Evolutionary conservation across 2,797 vertebrate genomes (phyloP).

Genomic region (Propithecus perrieri): DNA sequence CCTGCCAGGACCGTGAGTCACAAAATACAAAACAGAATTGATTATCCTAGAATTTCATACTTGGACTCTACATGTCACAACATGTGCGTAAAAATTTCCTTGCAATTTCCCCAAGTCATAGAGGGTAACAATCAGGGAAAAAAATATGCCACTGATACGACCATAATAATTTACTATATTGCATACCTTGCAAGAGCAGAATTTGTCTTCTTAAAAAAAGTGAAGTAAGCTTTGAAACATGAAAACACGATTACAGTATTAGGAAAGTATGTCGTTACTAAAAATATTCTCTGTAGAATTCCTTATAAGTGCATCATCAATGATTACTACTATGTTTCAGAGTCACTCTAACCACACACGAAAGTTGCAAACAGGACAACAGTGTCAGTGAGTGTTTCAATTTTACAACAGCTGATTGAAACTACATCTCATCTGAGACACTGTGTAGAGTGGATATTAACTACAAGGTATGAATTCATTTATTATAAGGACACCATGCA

Average conservation of each 20-base stretch:
- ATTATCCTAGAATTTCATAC: conserved; percentile 43
- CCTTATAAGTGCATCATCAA: conserved; percentile 60
- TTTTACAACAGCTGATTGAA: conserved; percentile 41
- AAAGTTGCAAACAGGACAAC: conserved; percentile 58
- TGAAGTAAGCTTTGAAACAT: conserved; percentile 4
- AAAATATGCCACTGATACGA: background rate
- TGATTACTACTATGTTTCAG: conserved; percentile 13
- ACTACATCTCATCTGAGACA: background rate
- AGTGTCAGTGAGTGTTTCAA: conserved; percentile 25
- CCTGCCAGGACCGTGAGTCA: background rate
- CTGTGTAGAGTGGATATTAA: background rate
- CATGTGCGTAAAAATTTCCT: background rate
- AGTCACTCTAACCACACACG: conserved; percentile 53
- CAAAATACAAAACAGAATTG: conserved; percentile 16
- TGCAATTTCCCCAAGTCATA: background rate
- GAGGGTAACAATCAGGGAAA: background rate
- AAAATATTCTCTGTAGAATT: conserved; percentile 45
- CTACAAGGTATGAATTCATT: background rate
- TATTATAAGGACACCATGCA: background rate
- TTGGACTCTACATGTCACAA: background rate
- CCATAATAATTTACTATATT: background rate
- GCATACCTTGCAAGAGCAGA: conserved; percentile 29
- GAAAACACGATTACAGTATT: conserved; percentile 17
- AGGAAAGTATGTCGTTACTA: conserved; percentile 41
- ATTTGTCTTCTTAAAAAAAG: conserved; percentile 42